phyloP scores from a whole-genome alignment of 2,113 vertebrate species.

The Lucifuga dentata region DNA sequence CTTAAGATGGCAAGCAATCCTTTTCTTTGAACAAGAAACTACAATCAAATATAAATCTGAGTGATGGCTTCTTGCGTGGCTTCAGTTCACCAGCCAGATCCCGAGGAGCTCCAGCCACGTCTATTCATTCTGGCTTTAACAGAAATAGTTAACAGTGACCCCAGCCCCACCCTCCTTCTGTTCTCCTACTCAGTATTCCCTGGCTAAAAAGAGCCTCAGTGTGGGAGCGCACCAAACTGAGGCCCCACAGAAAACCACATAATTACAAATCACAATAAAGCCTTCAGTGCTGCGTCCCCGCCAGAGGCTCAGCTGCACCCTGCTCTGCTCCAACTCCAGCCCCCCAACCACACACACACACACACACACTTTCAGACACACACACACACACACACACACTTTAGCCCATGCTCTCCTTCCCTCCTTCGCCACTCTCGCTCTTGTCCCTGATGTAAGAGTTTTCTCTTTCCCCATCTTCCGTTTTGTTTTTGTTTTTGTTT shows the following conservation, averaged over 20 bases:
- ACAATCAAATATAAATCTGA: conserved; percentile 35
- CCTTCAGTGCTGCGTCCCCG: conserved; percentile 71
- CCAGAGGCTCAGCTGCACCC: conserved; percentile 77
- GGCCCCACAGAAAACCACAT: conserved; percentile 81
- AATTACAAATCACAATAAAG: conserved; percentile 85
- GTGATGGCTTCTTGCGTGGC: neutral
- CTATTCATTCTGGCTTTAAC: conserved; percentile 49
- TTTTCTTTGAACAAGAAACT: conserved; percentile 2
- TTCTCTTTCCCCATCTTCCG: neutral
- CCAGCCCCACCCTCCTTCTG: conserved; percentile 67
- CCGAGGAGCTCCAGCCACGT: conserved; percentile 19
- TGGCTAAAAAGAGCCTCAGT: conserved; percentile 75
- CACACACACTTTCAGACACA: conserved; percentile 40
- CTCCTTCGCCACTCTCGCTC: conserved; percentile 8
- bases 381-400: conserved; percentile 21
- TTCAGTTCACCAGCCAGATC: conserved; percentile 9
- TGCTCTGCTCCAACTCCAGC: conserved; percentile 57
- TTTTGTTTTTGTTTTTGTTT: neutral
- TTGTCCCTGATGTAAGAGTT: conserved; percentile 26
- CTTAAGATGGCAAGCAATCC: neutral
- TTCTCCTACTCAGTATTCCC: conserved; percentile 74
- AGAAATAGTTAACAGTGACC: conserved; percentile 65
- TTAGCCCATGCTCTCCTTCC: conserved; percentile 27
- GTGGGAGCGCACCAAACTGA: conserved; percentile 76
- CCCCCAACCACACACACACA: conserved; percentile 12